Percentiles rank a stretch among this genome's conserved stretches.
These are phyloP conservation scores for Pipistrellus pygmaeus DNA, from an alignment of 2,797 vertebrate species.

Conservation along the genomic window DNA sequence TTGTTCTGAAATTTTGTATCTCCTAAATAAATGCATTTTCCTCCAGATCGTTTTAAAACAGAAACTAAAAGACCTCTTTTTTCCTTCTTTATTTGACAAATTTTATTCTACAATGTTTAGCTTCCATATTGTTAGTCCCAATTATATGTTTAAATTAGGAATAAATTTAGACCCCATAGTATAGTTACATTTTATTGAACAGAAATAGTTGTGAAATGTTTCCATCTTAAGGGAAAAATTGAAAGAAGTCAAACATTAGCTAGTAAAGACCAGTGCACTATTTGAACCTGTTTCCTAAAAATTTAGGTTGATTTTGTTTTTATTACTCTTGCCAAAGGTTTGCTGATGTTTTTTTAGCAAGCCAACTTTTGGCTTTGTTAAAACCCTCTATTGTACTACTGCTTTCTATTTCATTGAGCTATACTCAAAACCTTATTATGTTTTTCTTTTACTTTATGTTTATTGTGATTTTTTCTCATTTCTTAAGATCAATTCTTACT, in stretches of 20 bases:
- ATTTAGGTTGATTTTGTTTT: conserved; percentile 2
- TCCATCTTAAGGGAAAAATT: background rate
- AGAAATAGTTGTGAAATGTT: background rate
- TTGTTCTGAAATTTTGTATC: background rate
- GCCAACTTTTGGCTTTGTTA: background rate
- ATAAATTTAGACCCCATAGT: background rate
- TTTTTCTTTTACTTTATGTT: background rate
- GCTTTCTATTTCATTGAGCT: background rate
- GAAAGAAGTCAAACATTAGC: conserved; percentile 7
- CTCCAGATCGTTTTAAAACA: background rate
- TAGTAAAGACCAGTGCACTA: background rate
- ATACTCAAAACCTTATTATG: background rate
- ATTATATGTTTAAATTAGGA: background rate
- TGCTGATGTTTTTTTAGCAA: background rate
- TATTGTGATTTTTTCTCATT: background rate
- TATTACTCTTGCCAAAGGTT: background rate
- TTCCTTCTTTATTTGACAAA: background rate
- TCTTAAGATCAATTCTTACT: background rate
- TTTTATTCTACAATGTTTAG: conserved; percentile 3
- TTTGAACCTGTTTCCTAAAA: background rate
- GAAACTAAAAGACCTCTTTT: background rate
- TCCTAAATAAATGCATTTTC: background rate
- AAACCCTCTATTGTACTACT: background rate
- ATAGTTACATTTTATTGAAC: conserved; percentile 2
- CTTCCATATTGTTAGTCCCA: background rate